Base-by-base conservation (phyloP, 2,888 invertebrate genomes). In the Parnassius mnemosyne region DNA sequence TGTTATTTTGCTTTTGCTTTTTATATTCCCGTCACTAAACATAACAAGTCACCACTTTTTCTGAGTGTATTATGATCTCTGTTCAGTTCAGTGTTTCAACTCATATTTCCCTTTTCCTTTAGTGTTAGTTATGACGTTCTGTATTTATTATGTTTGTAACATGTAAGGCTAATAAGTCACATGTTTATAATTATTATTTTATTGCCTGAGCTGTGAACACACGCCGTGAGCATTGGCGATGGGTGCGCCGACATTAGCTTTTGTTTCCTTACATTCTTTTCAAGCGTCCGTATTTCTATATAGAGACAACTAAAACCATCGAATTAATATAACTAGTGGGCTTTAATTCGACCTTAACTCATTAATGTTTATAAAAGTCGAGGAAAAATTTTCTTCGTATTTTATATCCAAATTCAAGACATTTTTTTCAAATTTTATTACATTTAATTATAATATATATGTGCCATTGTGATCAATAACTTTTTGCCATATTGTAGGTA, bases 151-250 rank as follows among this genome's bases (percentile, higher is more conserved):
- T 42, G 55, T 65, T 55, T 64, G 78, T 78, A 81, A 81, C 81
- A 77, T 81, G 83, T 83, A 82, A 72, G 79, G 83, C 83, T 89
- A 89, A 89, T 89, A 89, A 87, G 87, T 89, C 87, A 86, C 86
- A 87, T 85, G 88, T 85, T 87, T 89, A 87, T 88, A 89, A 90
- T 90, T 89, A 89, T 89, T 88, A 88, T 89, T 89, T 89, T 89
- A 89, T 88, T 87, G 87, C 80, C 71, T 74, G 78, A 81, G 73
- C 81, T 84, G 75, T 81, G 85, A 84, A 85, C 83, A 85, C 87
- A 80, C 86, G 84, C 85, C 85, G 87, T 84, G 84, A 77, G 71
- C 81, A 79, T 71, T 74, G 76, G 72, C 83, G 81, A 83, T 84
- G 80, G 84, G 78, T 83, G 78, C 78, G 74, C 69, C 53, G 51